Evolutionary conservation across 2,888 invertebrate species (phyloP).

Genomic region (Cosmopolites sordidus): DNA sequence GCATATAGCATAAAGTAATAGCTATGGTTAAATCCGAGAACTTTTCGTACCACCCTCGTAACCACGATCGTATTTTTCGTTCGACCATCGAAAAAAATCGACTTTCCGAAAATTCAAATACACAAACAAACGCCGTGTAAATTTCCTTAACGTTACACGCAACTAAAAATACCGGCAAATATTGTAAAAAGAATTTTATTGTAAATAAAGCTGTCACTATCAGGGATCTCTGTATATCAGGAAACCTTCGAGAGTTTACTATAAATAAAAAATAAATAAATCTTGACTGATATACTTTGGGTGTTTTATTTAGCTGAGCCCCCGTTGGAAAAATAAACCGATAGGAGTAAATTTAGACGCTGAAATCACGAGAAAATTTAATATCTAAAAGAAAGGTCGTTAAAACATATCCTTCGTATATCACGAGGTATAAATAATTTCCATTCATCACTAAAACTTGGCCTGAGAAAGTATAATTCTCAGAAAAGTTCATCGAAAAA

Average conservation of each 20-base stretch:
- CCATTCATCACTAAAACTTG: too few relatives aligned
- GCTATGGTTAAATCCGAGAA: too few relatives aligned
- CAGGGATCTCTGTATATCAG: slow-evolving; percentile 46
- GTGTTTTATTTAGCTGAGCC: slow-evolving; percentile 24
- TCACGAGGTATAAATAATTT: too few relatives aligned
- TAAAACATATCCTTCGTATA: too few relatives aligned
- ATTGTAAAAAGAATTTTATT: slow-evolving; percentile 35
- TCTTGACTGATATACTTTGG: slow-evolving; percentile 33
- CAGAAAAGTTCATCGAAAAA: too few relatives aligned
- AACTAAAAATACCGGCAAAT: slow-evolving; percentile 23
- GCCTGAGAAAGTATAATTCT: too few relatives aligned
- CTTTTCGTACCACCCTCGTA: too few relatives aligned
- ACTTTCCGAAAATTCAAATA: slow-evolving; percentile 1
- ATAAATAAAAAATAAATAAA: slow-evolving; percentile 31
- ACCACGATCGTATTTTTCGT: too few relatives aligned
- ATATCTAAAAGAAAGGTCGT: too few relatives aligned
- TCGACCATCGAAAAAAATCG: too few relatives aligned
- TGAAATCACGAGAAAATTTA: too few relatives aligned
- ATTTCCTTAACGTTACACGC: slow-evolving; percentile 9
- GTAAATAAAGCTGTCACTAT: slow-evolving; percentile 38
- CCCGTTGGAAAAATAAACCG: slow-evolving; percentile 17
- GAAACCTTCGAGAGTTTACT: slow-evolving; percentile 26
- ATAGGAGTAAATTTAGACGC: slow-evolving; percentile 2
- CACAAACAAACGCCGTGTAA: slow-evolving; percentile 15
- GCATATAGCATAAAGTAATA: too few relatives aligned